Evolutionary conservation across 1,140 invertebrate species (phyloP).

Genomic region (Aphelenchoides avenae): DNA sequence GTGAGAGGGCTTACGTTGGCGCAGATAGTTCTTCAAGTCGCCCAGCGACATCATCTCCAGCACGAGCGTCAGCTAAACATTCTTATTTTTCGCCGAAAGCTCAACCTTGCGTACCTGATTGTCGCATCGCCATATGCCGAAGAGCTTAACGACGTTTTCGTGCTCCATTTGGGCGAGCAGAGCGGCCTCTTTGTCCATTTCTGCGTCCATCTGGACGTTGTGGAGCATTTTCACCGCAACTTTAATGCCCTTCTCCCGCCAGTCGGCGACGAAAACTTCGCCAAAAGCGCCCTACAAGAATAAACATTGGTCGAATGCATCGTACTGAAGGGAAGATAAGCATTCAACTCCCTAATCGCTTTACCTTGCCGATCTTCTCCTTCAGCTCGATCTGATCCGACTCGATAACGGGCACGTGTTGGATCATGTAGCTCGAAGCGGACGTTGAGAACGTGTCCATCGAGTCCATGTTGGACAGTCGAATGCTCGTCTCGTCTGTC

Average conservation of each 20-base stretch:
- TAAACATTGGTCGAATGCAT: not conserved
- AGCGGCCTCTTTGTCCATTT: constrained; percentile 49
- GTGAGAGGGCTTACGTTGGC: constrained; percentile 21
- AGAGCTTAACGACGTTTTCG: constrained; percentile 39
- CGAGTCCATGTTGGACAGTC: constrained; percentile 34
- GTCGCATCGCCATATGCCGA: constrained; percentile 29
- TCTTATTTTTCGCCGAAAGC: too few species aligned
- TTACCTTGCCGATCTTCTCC: constrained; percentile 36
- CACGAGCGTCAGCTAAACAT: constrained; percentile 27
- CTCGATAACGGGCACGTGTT: constrained; percentile 43
- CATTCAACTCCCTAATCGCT: not conserved
- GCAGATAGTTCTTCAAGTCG: constrained; percentile 40
- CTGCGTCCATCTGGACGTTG: constrained; percentile 27
- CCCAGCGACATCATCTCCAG: constrained; percentile 43
- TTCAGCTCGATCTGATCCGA: constrained; percentile 25
- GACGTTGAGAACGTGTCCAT: constrained; percentile 18
- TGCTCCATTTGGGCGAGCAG: constrained; percentile 36
- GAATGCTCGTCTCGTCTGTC: constrained; percentile 46
- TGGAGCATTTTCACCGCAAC: constrained; percentile 43
- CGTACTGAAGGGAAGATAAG: not conserved
- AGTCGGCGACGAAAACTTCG: constrained; percentile 38
- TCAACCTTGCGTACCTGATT: constrained; percentile 2
- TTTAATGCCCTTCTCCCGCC: constrained; percentile 17
- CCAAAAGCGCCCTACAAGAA: constrained; percentile 35
- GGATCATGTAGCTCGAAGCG: constrained; percentile 13